These are phyloP conservation scores for Heptascelio sp. DNA, from an alignment of 2,888 invertebrate genomes.

Conservation along the genomic window DNA sequence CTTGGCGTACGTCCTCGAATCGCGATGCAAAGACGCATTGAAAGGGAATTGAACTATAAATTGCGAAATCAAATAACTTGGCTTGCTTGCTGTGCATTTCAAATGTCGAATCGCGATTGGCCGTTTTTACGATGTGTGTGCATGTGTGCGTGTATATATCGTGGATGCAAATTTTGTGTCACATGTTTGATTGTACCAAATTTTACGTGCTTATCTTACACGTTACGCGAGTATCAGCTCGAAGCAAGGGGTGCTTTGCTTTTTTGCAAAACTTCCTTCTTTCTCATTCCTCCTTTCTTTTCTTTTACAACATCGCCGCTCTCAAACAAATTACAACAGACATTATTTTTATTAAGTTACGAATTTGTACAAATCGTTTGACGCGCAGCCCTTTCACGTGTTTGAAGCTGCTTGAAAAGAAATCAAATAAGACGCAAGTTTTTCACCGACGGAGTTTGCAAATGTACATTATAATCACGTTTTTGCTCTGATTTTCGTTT, in stretches of 20 bases:
- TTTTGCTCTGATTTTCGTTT: constrained; percentile 16
- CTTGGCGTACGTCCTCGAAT: constrained; percentile 52
- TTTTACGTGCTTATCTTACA: constrained; percentile 56
- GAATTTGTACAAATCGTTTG: constrained; percentile 49
- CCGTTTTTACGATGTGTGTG: constrained; percentile 57
- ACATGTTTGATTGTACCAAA: constrained; percentile 61
- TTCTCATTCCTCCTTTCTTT: too few relatives aligned
- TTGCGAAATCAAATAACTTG: constrained; percentile 70
- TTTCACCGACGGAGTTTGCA: constrained; percentile 21
- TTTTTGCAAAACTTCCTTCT: constrained; percentile 2
- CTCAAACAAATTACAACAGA: constrained; percentile 48
- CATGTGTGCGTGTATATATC: constrained; percentile 42
- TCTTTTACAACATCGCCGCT: constrained; percentile 21
- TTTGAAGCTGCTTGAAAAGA: constrained; percentile 1
- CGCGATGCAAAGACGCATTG: constrained; percentile 64
- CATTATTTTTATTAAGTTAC: constrained; percentile 50
- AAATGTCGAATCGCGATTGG: constrained; percentile 62
- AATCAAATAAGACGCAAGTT: constrained; percentile 45
- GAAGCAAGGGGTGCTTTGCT: constrained; percentile 52
- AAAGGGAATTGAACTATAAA: constrained; percentile 66
- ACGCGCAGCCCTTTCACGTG: constrained; percentile 21
- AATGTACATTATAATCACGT: background rate
- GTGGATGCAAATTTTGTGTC: constrained; percentile 60
- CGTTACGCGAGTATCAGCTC: constrained; percentile 44
- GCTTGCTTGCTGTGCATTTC: constrained; percentile 58